Base-by-base conservation (phyloP, 2,113 vertebrate species). In the Saguinus imperator region DNA sequence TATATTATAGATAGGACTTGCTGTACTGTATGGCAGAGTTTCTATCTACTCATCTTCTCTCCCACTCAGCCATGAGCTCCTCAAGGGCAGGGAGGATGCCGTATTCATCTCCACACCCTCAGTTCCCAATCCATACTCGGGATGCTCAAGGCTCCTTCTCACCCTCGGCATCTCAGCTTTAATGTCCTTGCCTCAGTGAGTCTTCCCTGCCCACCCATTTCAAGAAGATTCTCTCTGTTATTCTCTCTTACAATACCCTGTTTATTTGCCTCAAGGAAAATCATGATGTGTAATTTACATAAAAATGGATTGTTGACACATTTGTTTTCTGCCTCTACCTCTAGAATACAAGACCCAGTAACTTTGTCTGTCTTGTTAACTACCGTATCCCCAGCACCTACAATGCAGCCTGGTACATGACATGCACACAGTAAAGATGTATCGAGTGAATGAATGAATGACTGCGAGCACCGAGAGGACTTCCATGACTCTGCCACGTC, bases 121-220 rank as follows among this genome's bases (percentile, higher is more conserved):
- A 11, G 14, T 45, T 25, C 29, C 66, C n/a, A 0, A 0, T 0
- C 4, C 5, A 20, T 20, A 32, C 1, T 1, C 0, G 1, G 14
- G 20, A 9, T 3, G 14, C 70, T 61, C 21, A 23, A 25, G 40
- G 37, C 40, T 52, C n/a, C n/a, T 61, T 45, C 43, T 50, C 25
- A 1, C 57, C 32, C 29, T 21, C 25, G 16, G 0, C 0, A 0
- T 27, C 37, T 70, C 16, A 5, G 45, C 27, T 73, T 64, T 35
- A 16, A 55, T 1, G 8, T 27, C 23, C 10, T 21, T 6, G 8
- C 14, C 40, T 12, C 55, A 2, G 37, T 8, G 55, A 45, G n/a
- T 35, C 61, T 55, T 68, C 40, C 68, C 40, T 25, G 14, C 25
- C 25, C 8, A 0, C 64, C 43, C 9, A 18, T 58, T 76, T 91